Evolutionary conservation across 2,113 vertebrate genomes (phyloP), one percentile per base, ranked within the genome.

Genomic region (Pangasianodon hypophthalmus): DNA sequence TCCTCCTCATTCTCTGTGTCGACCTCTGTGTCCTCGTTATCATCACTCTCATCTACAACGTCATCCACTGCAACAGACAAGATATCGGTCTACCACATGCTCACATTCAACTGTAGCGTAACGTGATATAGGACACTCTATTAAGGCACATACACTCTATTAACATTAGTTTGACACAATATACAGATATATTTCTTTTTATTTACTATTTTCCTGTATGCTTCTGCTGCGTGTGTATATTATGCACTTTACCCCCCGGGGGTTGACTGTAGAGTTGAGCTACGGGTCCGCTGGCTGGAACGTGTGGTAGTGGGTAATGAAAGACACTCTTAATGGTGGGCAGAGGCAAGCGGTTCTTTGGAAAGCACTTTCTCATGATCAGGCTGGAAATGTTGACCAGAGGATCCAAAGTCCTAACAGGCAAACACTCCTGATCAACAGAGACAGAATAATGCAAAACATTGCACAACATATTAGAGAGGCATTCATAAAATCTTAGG

Each of bases 351-450:
- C 98, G 98, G 93, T 99, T 99, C 96, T 99, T 99, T 64, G 98
- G 98, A 94, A 99, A 99, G 95, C 98, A 99, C 95, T 99, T 99
- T 93, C 98, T 98, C 98, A 99, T 99, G 94, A 99, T 99, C 83
- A 99, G 95, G 93, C 97, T 99, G 73, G 98, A 99, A 24, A 96
- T 97, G 95, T 98, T 99, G 85, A 99, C 96, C 60, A 99, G 96
- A 9, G 97, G 97, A 95, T 99, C 98, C 93, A 99, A 96, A 60
- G 98, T 98, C 92, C 98, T 97, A 83, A 98, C 97, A 0, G 98
- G 96, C 92, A 99, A 97, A 95, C 98, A 99, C 93, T 99, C 98
- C 98, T 99, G 90, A 37, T 62, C 16, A 86, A 89, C 19, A 88
- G 18, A 79, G 21, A 75, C 24, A 13, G 44, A 56, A 32, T 2